Conservation (phyloP, 1,140 invertebrate species). For the Portunus trituberculatus region DNA sequence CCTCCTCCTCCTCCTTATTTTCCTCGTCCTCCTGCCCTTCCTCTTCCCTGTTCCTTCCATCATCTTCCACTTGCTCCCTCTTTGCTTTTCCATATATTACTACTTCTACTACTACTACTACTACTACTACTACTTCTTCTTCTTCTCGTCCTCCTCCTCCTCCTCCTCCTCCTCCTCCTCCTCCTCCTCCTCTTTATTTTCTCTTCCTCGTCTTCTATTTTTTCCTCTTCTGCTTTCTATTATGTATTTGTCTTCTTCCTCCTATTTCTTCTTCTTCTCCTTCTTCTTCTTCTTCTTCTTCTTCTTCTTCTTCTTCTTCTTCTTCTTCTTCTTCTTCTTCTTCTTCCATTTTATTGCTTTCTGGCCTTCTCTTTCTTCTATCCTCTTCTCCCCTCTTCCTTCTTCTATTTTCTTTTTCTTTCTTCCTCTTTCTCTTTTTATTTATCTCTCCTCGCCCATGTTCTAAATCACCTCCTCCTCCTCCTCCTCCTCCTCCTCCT, state of each 20-base stretch:
- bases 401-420: too few relatives aligned
- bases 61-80: neutral
- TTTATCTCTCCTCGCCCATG: neutral
- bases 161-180: neutral
- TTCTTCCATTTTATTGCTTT: too few relatives aligned
- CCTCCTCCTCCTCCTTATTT: neutral
- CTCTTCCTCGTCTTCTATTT: neutral
- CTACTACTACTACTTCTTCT: neutral
- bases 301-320: too few relatives aligned
- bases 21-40: neutral
- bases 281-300: too few relatives aligned
- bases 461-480: neutral
- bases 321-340: too few relatives aligned
- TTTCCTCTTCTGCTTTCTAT: neutral
- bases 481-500: constrained; percentile 21
- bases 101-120: constrained; percentile 23
- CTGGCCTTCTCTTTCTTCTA: too few relatives aligned
- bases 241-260: neutral
- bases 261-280: too few relatives aligned
- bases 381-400: too few relatives aligned
- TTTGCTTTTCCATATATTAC: neutral
- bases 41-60: neutral
- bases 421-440: too few relatives aligned
- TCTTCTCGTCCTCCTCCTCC: neutral
- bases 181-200: neutral